Conservation (phyloP, 1,140 invertebrate species). For the Brachionus paranguensis region DNA sequence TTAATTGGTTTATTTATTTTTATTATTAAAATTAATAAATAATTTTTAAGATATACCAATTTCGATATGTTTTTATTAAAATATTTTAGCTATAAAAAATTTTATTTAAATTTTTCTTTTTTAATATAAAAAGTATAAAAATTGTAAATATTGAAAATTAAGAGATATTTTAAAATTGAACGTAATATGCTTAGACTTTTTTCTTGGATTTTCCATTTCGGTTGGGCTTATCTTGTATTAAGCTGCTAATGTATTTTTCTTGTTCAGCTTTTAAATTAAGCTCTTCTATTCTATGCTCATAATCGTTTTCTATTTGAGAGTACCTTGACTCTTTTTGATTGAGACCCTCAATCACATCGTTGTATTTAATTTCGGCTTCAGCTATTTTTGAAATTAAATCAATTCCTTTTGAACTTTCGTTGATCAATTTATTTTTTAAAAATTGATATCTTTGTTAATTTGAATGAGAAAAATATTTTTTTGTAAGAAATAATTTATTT, state of each 20-base stretch:
- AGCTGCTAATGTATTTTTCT: conserved; percentile 11
- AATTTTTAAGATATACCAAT: no score
- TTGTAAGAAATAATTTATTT: not conserved
- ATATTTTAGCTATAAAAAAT: no score
- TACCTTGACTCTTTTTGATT: conserved; percentile 20
- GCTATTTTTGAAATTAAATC: conserved; percentile 29
- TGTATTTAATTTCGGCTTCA: conserved; percentile 4
- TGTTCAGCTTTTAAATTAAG: conserved; percentile 8
- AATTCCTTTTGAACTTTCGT: conserved; percentile 12
- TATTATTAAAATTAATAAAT: no score
- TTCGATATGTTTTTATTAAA: no score
- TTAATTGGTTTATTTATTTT: no score
- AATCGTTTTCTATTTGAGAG: not conserved
- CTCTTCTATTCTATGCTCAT: conserved; percentile 33
- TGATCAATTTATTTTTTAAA: conserved; percentile 7
- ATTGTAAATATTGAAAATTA: not conserved
- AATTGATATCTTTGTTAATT: not conserved
- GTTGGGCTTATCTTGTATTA: not conserved
- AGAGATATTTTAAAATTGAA: not conserved
- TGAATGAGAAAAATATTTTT: not conserved
- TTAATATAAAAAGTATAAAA: not conserved
- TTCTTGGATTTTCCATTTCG: not conserved
- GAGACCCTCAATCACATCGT: not conserved
- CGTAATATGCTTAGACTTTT: not conserved
- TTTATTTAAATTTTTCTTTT: not conserved